Conservation (phyloP, 2,888 invertebrate genomes). For the Cheilosia soror region DNA sequence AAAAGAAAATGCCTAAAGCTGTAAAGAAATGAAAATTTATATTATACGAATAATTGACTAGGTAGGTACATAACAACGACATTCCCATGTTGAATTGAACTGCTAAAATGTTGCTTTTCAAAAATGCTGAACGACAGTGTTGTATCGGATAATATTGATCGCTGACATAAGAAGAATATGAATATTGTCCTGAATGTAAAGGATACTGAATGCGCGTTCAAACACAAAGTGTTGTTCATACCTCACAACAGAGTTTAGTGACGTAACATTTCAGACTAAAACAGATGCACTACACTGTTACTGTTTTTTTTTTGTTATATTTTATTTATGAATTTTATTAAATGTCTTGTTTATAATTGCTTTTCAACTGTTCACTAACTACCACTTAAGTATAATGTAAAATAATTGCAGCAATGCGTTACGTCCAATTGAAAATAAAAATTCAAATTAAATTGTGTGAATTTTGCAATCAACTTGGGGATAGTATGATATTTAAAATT, state of each 20-base stretch:
- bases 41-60: constrained; percentile 16
- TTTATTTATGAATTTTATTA: neutral
- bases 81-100: constrained; percentile 30
- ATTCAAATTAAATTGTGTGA: neutral
- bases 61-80: constrained; percentile 31
- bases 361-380: constrained; percentile 15
- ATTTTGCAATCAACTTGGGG: constrained; percentile 27
- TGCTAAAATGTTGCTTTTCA: constrained; percentile 6
- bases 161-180: constrained; percentile 10
- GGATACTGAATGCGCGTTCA: neutral
- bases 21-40: constrained; percentile 52
- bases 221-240: constrained; percentile 8
- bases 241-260: constrained; percentile 1
- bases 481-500: constrained; percentile 34
- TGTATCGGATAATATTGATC: neutral
- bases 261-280: constrained; percentile 20
- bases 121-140: constrained; percentile 13
- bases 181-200: constrained; percentile 9
- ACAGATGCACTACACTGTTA: constrained; percentile 32
- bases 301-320: neutral
- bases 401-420: constrained; percentile 28
- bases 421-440: constrained; percentile 22
- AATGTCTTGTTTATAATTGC: neutral
- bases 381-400: constrained; percentile 5
- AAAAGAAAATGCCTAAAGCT: constrained; percentile 53